These are phyloP conservation scores for Takifugu ocellatus DNA, from an alignment of 2,797 vertebrate species.

Conservation along the genomic window DNA sequence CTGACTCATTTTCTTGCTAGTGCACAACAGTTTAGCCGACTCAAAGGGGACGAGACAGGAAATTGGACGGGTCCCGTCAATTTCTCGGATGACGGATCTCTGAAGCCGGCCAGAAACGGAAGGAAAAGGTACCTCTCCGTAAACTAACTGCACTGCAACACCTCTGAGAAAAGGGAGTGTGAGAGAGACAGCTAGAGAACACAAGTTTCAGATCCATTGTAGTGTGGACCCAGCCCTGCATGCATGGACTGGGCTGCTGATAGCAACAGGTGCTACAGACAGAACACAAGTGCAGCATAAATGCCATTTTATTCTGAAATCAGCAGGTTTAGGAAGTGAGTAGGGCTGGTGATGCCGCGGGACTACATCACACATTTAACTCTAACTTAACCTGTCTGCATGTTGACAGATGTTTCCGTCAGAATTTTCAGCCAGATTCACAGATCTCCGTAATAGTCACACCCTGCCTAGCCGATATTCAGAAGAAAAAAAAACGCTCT, in stretches of 20 bases:
- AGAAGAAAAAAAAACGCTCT: constrained; percentile 82
- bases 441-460: constrained; percentile 79
- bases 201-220: constrained; percentile 43
- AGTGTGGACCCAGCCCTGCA: constrained; percentile 66
- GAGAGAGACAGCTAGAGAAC: constrained; percentile 42
- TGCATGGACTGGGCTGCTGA: constrained; percentile 66
- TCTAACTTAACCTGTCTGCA: constrained; percentile 83
- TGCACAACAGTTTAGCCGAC: constrained; percentile 97
- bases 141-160: constrained; percentile 71
- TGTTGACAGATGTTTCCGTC: constrained; percentile 86
- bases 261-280: constrained; percentile 34
- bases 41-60: constrained; percentile 95
- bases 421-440: constrained; percentile 80
- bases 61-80: constrained; percentile 98
- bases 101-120: constrained; percentile 91
- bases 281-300: background rate
- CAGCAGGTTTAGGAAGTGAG: constrained; percentile 42
- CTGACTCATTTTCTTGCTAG: constrained; percentile 96
- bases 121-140: constrained; percentile 92
- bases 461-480: constrained; percentile 82
- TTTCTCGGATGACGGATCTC: constrained; percentile 92
- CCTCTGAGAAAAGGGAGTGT: constrained; percentile 65
- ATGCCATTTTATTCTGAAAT: constrained; percentile 41
- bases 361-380: constrained; percentile 59
- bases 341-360: constrained; percentile 55